These are phyloP conservation scores for Thaumatotibia leucotreta DNA, from an alignment of 1,140 invertebrate species.

Conservation along the genomic window DNA sequence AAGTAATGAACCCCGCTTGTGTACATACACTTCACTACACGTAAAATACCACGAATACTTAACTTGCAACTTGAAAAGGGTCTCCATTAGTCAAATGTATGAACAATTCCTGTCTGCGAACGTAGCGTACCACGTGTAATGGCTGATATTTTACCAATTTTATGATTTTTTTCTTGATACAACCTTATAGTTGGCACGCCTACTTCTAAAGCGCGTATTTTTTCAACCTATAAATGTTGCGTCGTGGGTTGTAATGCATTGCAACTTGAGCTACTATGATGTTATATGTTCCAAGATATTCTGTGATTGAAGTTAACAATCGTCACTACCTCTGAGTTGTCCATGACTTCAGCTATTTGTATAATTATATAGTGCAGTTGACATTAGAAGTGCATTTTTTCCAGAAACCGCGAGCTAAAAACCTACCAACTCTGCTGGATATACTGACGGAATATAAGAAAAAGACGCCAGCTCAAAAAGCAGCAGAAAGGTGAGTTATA, in stretches of 20 bases:
- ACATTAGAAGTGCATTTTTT: conserved; percentile 20
- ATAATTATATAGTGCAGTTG: background rate
- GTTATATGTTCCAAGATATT: conserved; percentile 8
- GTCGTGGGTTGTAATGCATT: background rate
- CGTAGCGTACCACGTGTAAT: background rate
- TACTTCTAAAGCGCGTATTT: too few relatives aligned
- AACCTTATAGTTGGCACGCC: too few relatives aligned
- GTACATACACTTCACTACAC: background rate
- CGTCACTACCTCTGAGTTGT: conserved; percentile 10
- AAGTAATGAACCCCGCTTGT: background rate
- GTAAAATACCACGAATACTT: background rate
- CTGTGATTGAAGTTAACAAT: background rate
- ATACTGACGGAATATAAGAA: conserved; percentile 42
- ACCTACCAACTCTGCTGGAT: conserved; percentile 39
- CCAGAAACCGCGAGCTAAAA: conserved; percentile 56
- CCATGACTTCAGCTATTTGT: background rate
- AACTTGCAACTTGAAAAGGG: background rate
- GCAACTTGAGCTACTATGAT: background rate
- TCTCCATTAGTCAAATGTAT: background rate
- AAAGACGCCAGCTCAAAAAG: conserved; percentile 23
- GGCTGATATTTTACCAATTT: background rate
- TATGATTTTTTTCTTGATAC: too few relatives aligned
- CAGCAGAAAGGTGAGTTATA: conserved; percentile 40
- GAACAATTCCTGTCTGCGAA: background rate
- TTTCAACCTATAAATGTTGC: background rate